Evolutionary conservation across 1,140 invertebrate genomes (phyloP).

Genomic region (Campodea augens): DNA sequence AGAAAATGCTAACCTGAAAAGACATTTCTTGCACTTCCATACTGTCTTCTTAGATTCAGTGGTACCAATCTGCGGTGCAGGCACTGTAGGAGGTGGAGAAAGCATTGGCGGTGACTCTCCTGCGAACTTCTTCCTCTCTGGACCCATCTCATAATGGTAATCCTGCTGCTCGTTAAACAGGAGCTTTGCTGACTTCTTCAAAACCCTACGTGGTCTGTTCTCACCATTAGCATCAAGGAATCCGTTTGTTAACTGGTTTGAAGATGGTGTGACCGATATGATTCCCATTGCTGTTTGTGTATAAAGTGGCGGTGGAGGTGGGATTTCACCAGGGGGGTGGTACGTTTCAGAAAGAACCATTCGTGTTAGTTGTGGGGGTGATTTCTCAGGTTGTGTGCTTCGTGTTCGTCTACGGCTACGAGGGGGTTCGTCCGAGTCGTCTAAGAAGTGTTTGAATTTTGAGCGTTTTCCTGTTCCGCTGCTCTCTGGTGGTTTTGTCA

Average conservation of each 20-base stretch:
- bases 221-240: neutral
- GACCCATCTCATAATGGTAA: neutral
- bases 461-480: constrained; percentile 10
- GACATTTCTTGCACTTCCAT: constrained; percentile 68
- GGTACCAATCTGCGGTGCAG: constrained; percentile 16
- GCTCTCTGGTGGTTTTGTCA: constrained; percentile 11
- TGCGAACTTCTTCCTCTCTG: too few relatives aligned
- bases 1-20: constrained; percentile 54
- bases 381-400: neutral
- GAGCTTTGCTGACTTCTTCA: neutral
- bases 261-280: neutral
- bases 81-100: constrained; percentile 4
- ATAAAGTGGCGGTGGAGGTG: constrained; percentile 19
- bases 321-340: constrained; percentile 9
- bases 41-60: constrained; percentile 33
- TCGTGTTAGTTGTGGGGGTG: constrained; percentile 2
- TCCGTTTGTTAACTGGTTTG: neutral
- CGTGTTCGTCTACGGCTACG: neutral
- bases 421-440: constrained; percentile 1
- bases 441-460: constrained; percentile 5
- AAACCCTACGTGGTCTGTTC: neutral
- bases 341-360: neutral
- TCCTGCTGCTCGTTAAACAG: neutral
- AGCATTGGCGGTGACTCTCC: neutral
- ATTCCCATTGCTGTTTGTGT: neutral